Evolutionary conservation across 2,797 vertebrate genomes (phyloP).

Genomic region (Merluccius polli): DNA sequence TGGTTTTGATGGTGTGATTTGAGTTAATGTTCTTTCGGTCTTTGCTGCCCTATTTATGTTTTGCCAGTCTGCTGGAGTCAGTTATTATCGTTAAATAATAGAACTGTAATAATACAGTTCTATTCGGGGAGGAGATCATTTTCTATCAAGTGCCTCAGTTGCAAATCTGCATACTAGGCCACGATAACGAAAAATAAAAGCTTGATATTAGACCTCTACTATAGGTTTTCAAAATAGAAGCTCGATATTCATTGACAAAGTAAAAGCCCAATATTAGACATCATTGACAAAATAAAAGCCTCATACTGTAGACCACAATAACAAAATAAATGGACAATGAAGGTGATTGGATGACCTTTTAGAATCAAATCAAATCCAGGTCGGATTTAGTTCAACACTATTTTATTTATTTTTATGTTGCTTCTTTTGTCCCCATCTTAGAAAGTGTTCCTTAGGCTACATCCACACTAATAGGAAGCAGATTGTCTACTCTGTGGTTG

Average conservation of each 20-base stretch:
- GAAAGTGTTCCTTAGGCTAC: not conserved
- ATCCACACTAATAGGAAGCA: no score
- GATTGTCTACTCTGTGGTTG: no score
- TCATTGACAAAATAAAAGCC: not conserved
- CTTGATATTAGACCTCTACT: not conserved
- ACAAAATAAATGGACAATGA: not conserved
- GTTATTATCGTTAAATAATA: not conserved
- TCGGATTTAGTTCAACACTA: not conserved
- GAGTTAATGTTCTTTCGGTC: not conserved
- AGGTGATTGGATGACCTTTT: not conserved
- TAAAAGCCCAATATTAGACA: no score
- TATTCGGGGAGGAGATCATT: not conserved
- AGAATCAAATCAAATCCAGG: not conserved
- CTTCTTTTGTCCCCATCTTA: not conserved
- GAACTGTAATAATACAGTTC: not conserved
- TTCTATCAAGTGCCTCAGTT: not conserved
- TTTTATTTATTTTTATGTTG: not conserved
- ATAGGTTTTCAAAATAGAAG: not conserved
- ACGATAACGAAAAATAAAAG: not conserved
- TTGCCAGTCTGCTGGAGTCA: not conserved
- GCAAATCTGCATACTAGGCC: not conserved
- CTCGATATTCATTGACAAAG: not conserved
- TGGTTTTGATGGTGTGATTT: not conserved
- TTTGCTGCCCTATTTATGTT: not conserved
- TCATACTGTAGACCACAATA: not conserved